A percentile compares a stretch with the other conserved stretches of the same genome.
Evolutionary conservation across 2,113 vertebrate species (phyloP).

Genomic region (Desmodus rotundus): DNA sequence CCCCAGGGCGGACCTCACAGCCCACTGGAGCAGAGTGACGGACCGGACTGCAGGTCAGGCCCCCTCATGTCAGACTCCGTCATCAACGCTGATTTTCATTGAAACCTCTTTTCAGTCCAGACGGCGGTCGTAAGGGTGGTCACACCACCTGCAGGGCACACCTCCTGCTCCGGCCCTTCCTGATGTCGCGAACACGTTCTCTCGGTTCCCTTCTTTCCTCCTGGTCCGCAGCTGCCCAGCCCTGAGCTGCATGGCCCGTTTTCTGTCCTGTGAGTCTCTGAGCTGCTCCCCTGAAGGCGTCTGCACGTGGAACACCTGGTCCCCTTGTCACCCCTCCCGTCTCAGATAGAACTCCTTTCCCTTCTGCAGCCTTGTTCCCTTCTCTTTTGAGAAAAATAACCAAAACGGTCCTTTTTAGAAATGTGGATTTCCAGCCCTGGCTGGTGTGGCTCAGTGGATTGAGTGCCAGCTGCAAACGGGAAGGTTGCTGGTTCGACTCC

Average conservation of each 20-base stretch:
- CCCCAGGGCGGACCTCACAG: too few species aligned
- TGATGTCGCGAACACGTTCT: fast-evolving
- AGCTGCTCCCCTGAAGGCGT: neutral
- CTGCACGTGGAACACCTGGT: fast-evolving
- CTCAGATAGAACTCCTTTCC: neutral
- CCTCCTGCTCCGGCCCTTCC: too few species aligned
- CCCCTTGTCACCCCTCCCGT: neutral
- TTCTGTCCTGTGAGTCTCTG: neutral
- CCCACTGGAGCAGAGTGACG: neutral
- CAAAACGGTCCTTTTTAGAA: too few species aligned
- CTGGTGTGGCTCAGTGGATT: too few species aligned
- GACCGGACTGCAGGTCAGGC: fast-evolving
- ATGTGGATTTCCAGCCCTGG: too few species aligned
- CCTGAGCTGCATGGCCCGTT: too few species aligned
- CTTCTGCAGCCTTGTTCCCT: neutral
- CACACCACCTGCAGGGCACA: too few species aligned
- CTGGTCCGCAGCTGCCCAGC: neutral
- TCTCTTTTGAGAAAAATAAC: neutral
- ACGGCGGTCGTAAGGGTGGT: neutral
- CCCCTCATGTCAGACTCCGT: neutral
- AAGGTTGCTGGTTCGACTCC: too few species aligned
- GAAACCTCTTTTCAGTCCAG: neutral
- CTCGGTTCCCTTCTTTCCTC: neutral
- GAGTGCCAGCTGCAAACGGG: too few species aligned
- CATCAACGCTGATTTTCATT: neutral